Percentiles rank a stretch among this genome's conserved stretches.
phyloP scores from a whole-genome alignment of 1,140 invertebrate genomes.

The Gonioctena quinquepunctata region DNA sequence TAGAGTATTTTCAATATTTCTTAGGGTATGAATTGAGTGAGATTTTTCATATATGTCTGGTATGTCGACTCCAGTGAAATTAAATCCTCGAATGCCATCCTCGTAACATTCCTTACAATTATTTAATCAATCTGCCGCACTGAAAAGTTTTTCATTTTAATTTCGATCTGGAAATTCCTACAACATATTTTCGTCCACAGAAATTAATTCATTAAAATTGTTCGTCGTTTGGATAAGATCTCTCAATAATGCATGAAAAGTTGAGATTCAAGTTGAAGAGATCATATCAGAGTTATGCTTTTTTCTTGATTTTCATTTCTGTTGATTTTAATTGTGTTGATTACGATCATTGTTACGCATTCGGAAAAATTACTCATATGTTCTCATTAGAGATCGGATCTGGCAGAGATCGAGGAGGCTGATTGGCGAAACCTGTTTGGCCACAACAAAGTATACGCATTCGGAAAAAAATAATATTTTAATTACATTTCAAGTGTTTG shows the following conservation, averaged over 20 bases:
- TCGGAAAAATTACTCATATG: not conserved
- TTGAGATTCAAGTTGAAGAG: not conserved
- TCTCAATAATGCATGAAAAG: not conserved
- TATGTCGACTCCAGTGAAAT: no score
- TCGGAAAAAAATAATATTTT: no score
- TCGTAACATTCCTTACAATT: not conserved
- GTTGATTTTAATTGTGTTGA: not conserved
- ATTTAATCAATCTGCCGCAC: not conserved
- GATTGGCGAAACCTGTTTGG: not conserved
- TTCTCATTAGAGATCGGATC: not conserved
- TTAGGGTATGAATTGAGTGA: no score
- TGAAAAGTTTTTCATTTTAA: not conserved
- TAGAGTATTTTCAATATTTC: no score
- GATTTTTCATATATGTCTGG: no score
- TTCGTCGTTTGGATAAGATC: not conserved
- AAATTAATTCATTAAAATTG: not conserved
- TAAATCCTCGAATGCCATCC: not conserved
- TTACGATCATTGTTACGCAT: not conserved
- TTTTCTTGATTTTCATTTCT: not conserved
- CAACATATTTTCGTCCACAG: not conserved
- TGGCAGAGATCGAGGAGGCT: no score
- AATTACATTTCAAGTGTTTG: no score
- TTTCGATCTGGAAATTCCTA: not conserved
- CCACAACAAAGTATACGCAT: no score
- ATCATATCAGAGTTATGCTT: not conserved